Conservation (phyloP, 1,140 invertebrate species). For the Apis florea region DNA sequence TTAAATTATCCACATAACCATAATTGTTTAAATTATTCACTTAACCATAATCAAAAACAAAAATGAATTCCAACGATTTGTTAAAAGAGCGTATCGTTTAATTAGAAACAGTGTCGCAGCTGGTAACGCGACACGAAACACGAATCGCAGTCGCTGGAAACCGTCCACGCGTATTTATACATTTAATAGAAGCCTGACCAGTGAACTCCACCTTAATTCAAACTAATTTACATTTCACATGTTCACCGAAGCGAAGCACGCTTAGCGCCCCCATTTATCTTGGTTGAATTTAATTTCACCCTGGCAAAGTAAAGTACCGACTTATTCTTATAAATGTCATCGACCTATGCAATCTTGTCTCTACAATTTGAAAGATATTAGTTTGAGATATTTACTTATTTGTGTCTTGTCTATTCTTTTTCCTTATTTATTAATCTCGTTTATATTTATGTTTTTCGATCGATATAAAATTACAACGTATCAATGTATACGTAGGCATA, state of each 20-base stretch:
- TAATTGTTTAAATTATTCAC: neutral
- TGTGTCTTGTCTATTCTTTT: too few species aligned
- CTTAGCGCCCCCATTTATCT: slow-evolving; percentile 65
- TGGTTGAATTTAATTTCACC: slow-evolving; percentile 72
- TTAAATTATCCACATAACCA: neutral
- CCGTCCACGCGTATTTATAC: slow-evolving; percentile 49
- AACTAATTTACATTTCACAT: slow-evolving; percentile 70
- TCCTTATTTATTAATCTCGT: too few species aligned
- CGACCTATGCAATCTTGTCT: neutral
- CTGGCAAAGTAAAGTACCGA: slow-evolving; percentile 57
- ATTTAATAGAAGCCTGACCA: slow-evolving; percentile 53
- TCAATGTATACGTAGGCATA: too few species aligned
- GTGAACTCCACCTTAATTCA: slow-evolving; percentile 59
- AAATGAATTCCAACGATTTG: neutral
- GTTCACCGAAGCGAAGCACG: slow-evolving; percentile 43
- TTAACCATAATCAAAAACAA: neutral
- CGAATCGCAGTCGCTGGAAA: neutral
- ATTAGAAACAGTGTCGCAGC: neutral
- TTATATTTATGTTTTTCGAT: too few species aligned
- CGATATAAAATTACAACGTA: too few species aligned
- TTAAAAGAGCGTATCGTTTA: neutral
- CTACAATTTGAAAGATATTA: too few species aligned
- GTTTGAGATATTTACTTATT: too few species aligned
- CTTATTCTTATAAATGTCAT: slow-evolving; percentile 65
- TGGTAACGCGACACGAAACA: neutral